phyloP scores from a whole-genome alignment of 1,140 invertebrate species.

The Palaemon carinicauda region DNA sequence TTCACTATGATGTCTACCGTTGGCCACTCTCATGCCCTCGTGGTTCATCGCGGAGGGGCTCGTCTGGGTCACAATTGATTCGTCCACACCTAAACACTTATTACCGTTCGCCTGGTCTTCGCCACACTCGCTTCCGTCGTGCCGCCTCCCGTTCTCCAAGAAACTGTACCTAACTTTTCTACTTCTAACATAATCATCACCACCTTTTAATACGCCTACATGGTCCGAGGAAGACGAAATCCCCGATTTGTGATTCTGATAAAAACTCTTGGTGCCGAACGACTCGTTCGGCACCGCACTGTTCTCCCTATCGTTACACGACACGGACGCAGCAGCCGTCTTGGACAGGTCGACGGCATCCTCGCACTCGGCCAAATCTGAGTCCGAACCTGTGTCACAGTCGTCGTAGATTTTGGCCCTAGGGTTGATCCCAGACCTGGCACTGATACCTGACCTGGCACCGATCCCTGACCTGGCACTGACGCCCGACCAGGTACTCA shows the following conservation, averaged over 20 bases:
- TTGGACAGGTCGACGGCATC: not conserved
- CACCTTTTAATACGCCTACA: not conserved
- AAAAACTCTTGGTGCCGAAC: not conserved
- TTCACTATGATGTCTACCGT: slow-evolving; percentile 34
- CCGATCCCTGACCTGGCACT: too few relatives aligned
- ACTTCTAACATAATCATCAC: not conserved
- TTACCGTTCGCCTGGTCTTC: not conserved
- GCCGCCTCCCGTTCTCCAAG: slow-evolving; percentile 15
- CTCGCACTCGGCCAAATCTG: slow-evolving; percentile 20
- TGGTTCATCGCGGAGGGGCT: not conserved
- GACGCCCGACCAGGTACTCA: slow-evolving; percentile 14
- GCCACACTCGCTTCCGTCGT: not conserved
- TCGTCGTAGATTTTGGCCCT: slow-evolving; percentile 21
- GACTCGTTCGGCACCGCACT: not conserved
- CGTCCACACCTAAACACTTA: not conserved
- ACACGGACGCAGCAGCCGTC: not conserved
- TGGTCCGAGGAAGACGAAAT: not conserved
- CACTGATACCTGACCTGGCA: too few relatives aligned
- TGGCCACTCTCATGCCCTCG: slow-evolving; percentile 21
- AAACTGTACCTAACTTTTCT: slow-evolving; percentile 1
- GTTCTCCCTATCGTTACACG: not conserved
- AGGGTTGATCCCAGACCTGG: slow-evolving; percentile 11
- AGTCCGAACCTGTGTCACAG: slow-evolving; percentile 49
- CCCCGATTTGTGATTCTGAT: slow-evolving; percentile 27
- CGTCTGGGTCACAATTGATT: slow-evolving; percentile 13